These are phyloP conservation scores for Pelecanus crispus DNA, from an alignment of 2,113 vertebrate species.

Conservation along the genomic window DNA sequence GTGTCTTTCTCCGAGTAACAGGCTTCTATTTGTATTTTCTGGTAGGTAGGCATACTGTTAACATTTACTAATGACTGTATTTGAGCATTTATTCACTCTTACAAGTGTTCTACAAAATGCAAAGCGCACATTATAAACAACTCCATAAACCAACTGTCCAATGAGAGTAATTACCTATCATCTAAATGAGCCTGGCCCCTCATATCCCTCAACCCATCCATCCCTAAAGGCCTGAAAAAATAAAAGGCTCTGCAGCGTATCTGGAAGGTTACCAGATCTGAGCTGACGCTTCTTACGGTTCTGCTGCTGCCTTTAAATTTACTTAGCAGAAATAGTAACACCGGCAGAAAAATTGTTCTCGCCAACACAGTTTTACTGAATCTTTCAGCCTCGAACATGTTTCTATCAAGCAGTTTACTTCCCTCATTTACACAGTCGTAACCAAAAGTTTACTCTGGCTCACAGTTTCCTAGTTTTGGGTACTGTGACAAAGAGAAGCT, in stretches of 20 bases:
- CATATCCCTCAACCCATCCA: background rate
- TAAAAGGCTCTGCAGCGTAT: background rate
- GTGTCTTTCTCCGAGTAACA: background rate
- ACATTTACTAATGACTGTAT: background rate
- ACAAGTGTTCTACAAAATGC: background rate
- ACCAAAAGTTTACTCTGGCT: background rate
- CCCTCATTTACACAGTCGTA: background rate
- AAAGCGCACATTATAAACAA: background rate
- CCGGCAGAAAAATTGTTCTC: slow-evolving; percentile 22
- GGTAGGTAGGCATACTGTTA: background rate
- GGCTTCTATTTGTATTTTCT: background rate
- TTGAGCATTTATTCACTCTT: background rate
- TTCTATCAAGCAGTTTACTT: background rate
- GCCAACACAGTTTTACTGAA: background rate
- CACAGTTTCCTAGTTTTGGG: background rate
- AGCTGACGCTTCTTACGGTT: background rate
- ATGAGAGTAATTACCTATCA: background rate
- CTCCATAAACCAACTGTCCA: background rate
- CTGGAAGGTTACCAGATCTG: slow-evolving; percentile 39
- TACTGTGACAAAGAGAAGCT: background rate
- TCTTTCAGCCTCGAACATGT: background rate
- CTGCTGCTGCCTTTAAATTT: slow-evolving; percentile 31
- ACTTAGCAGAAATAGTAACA: slow-evolving; percentile 13
- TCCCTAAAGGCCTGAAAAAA: slow-evolving; percentile 26
- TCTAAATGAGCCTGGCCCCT: background rate